phyloP scores from a whole-genome alignment of 2,113 vertebrate genomes.

The Amazona vittata region DNA sequence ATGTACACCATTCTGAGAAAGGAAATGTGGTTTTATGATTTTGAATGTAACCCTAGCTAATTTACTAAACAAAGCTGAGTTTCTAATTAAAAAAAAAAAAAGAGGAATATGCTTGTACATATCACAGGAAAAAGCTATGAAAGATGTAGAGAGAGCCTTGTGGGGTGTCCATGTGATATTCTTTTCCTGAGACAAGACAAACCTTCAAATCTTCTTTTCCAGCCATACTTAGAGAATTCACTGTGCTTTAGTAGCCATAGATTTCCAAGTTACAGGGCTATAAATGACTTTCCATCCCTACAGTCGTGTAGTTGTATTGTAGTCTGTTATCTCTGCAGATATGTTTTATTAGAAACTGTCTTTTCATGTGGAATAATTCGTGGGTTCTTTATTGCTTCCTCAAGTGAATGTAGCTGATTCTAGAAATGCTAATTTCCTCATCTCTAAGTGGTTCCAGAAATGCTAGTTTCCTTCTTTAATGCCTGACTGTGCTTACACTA shows the following conservation, averaged over 20 bases:
- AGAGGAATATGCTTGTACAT: background rate
- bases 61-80: background rate
- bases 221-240: background rate
- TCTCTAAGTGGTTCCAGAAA: background rate
- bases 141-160: background rate
- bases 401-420: background rate
- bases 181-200: background rate
- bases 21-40: background rate
- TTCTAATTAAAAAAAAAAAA: background rate
- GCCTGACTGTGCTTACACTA: background rate
- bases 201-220: background rate
- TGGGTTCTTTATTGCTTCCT: background rate
- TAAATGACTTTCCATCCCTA: background rate
- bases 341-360: background rate
- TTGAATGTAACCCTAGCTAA: background rate
- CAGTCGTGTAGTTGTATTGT: fast-evolving
- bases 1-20: background rate
- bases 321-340: background rate
- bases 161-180: background rate
- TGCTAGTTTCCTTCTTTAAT: slow-evolving; percentile 16
- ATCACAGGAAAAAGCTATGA: background rate
- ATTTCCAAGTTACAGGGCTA: background rate
- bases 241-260: background rate
- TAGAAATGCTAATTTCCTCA: background rate
- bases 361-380: background rate